A percentile compares a stretch with the other conserved stretches of the same genome.
phyloP scores from a whole-genome alignment of 2,113 vertebrate species.

The human region DNA sequence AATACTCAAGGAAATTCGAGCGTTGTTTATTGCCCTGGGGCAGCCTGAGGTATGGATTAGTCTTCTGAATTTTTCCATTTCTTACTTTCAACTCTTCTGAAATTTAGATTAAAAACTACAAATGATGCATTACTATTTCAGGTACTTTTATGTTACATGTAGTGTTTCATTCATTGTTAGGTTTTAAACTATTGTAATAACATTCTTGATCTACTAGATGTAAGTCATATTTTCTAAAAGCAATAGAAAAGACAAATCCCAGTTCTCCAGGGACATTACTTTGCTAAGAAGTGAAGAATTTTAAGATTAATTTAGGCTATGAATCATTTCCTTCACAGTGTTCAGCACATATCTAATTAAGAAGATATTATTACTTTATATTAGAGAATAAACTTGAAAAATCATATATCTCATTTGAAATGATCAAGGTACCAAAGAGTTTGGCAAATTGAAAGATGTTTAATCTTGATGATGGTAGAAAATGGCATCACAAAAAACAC shows the following conservation, averaged over 20 bases:
- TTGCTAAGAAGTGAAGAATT: not conserved
- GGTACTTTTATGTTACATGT: not conserved
- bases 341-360: not conserved
- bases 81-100: not conserved
- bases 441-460: not conserved
- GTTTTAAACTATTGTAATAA: not conserved
- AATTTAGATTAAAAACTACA: not conserved
- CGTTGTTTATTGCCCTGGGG: constrained; percentile 93
- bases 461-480: not conserved
- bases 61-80: constrained; percentile 33
- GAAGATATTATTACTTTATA: not conserved
- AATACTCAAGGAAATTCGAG: constrained; percentile 95
- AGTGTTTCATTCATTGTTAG: not conserved
- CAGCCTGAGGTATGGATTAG: constrained; percentile 92
- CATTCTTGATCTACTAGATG: not conserved
- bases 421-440: not conserved
- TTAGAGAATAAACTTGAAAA: constrained; percentile 10
- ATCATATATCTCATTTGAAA: not conserved
- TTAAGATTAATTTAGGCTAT: not conserved
- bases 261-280: not conserved
- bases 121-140: not conserved
- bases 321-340: not conserved
- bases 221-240: not conserved
- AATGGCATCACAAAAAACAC: not conserved
- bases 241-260: not conserved